Conservation (phyloP, 2,113 vertebrate genomes). For the Piliocolobus tephrosceles region DNA sequence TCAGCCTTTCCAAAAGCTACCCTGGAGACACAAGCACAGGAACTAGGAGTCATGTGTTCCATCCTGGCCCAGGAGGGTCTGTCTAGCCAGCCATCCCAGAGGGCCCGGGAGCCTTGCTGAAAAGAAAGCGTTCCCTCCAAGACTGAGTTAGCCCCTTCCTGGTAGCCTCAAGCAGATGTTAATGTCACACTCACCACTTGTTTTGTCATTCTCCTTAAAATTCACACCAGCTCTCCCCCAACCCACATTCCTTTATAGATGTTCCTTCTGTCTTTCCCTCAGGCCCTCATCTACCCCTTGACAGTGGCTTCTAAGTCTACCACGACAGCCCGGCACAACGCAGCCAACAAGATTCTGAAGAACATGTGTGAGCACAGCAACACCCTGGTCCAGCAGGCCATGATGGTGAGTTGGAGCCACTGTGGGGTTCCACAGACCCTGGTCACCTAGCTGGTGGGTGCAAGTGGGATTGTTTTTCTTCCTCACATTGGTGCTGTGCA, state of each 20-base stretch:
- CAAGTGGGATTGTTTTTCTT: rapidly evolving
- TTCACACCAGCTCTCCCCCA: not conserved
- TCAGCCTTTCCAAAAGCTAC: not conserved
- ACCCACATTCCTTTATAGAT: not conserved
- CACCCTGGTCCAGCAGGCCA: slow-evolving; percentile 97
- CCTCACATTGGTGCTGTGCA: rapidly evolving
- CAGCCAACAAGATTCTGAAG: slow-evolving; percentile 99
- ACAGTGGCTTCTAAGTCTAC: slow-evolving; percentile 99
- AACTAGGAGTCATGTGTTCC: not conserved
- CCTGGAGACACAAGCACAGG: not conserved
- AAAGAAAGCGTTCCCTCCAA: not conserved
- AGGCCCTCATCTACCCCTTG: slow-evolving; percentile 98
- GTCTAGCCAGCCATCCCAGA: not conserved
- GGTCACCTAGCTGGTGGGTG: not conserved
- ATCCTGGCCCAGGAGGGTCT: not conserved
- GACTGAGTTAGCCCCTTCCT: not conserved
- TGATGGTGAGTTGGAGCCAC: slow-evolving; percentile 91
- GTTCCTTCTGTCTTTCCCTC: slow-evolving; percentile 21
- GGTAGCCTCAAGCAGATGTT: not conserved
- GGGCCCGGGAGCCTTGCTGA: not conserved
- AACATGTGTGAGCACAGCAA: slow-evolving; percentile 99
- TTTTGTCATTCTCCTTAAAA: not conserved
- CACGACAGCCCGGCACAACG: slow-evolving; percentile 96
- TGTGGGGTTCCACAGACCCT: rapidly evolving
- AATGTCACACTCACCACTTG: not conserved